Evolutionary conservation across 35 echinoderm and acorn worm species (phyloP).

Genomic region (Acanthaster planci): DNA sequence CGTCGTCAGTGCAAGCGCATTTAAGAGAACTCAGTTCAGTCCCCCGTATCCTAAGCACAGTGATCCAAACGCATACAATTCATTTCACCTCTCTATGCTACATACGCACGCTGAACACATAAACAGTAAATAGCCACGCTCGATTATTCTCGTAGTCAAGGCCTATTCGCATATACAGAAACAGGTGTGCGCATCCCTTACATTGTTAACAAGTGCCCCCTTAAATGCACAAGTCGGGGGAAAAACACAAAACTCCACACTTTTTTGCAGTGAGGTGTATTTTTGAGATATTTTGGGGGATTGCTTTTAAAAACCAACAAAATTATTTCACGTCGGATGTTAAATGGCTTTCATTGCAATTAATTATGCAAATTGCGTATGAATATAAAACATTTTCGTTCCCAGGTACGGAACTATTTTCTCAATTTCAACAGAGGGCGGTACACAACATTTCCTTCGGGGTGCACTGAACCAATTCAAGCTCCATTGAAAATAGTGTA

Average conservation of each 20-base stretch:
- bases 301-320: background rate
- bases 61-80: background rate
- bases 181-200: conserved; percentile 10
- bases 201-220: background rate
- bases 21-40: background rate
- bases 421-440: background rate
- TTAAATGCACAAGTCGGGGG: background rate
- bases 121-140: conserved; percentile 13
- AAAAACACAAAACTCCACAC: background rate
- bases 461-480: too few relatives aligned
- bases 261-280: background rate
- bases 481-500: too few relatives aligned
- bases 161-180: background rate
- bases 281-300: background rate
- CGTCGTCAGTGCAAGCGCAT: background rate
- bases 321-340: background rate
- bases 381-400: background rate
- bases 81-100: background rate
- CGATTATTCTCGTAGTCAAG: conserved; percentile 20
- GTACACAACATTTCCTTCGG: too few relatives aligned
- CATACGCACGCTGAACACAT: background rate
- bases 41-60: background rate
- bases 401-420: background rate
- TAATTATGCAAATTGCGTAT: conserved; percentile 21
- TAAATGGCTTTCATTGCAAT: background rate